Conservation (phyloP, 1,140 invertebrate genomes). For the Leptinotarsa undecemlineata region DNA sequence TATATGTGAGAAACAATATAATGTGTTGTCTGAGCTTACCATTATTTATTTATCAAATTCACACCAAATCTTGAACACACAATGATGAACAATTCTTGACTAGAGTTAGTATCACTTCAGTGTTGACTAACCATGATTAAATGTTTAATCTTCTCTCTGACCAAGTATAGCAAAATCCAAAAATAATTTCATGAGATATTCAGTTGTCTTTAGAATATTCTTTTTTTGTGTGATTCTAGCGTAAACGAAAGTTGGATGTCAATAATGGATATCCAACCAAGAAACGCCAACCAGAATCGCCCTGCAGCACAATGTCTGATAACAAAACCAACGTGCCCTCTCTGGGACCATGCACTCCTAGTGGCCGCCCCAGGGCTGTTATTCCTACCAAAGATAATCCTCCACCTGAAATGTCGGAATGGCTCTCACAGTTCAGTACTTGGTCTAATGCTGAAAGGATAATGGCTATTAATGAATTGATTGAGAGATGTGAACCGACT, state of each 20-base stretch:
- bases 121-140: slow-evolving; percentile 48
- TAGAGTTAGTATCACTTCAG: slow-evolving; percentile 42
- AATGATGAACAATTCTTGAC: slow-evolving; percentile 29
- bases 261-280: slow-evolving; percentile 57
- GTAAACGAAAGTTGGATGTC: slow-evolving; percentile 56
- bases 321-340: slow-evolving; percentile 8
- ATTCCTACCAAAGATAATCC: slow-evolving; percentile 82
- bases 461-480: slow-evolving; percentile 86
- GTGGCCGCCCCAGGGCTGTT: slow-evolving; percentile 54
- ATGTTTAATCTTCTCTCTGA: slow-evolving; percentile 54
- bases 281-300: slow-evolving; percentile 49
- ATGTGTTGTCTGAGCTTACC: no score
- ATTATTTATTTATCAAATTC: background rate
- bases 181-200: background rate
- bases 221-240: slow-evolving; percentile 40
- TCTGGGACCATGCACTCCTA: slow-evolving; percentile 12
- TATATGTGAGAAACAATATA: no score
- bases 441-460: slow-evolving; percentile 90
- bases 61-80: background rate
- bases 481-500: slow-evolving; percentile 79
- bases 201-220: background rate
- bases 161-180: background rate
- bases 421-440: slow-evolving; percentile 78
- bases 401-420: slow-evolving; percentile 75
- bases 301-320: slow-evolving; percentile 4